These are phyloP conservation scores for Lasiurus borealis DNA, from an alignment of 2,113 vertebrate species.

Conservation along the genomic window DNA sequence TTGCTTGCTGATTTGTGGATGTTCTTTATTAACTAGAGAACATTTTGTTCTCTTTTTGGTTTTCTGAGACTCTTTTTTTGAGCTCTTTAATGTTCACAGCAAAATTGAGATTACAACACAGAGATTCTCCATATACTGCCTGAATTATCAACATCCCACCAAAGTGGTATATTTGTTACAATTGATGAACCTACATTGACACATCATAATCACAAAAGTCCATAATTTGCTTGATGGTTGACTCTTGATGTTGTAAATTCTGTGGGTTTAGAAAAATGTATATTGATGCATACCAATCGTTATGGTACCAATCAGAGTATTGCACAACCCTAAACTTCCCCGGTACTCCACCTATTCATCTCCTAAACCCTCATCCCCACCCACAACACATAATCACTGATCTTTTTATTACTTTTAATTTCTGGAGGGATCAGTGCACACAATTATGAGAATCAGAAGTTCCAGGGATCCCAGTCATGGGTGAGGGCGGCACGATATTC, in stretches of 20 bases:
- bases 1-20: background rate
- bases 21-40: background rate
- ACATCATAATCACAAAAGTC: background rate
- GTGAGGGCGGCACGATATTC: background rate
- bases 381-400: background rate
- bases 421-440: background rate
- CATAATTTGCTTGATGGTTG: background rate
- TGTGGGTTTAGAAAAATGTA: background rate
- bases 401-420: background rate
- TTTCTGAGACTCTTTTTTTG: background rate
- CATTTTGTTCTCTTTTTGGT: background rate
- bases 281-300: background rate
- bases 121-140: background rate
- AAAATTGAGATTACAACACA: background rate
- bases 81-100: background rate
- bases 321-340: background rate
- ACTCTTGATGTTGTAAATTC: background rate
- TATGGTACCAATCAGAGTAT: too few species aligned
- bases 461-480: too few species aligned
- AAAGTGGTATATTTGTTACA: background rate
- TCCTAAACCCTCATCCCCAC: fast-evolving
- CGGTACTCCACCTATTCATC: background rate
- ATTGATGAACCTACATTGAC: background rate
- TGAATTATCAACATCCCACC: background rate
- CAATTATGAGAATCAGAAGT: background rate